These are phyloP conservation scores for Tridacna gigas DNA, from an alignment of 2,888 invertebrate genomes.

Conservation along the genomic window DNA sequence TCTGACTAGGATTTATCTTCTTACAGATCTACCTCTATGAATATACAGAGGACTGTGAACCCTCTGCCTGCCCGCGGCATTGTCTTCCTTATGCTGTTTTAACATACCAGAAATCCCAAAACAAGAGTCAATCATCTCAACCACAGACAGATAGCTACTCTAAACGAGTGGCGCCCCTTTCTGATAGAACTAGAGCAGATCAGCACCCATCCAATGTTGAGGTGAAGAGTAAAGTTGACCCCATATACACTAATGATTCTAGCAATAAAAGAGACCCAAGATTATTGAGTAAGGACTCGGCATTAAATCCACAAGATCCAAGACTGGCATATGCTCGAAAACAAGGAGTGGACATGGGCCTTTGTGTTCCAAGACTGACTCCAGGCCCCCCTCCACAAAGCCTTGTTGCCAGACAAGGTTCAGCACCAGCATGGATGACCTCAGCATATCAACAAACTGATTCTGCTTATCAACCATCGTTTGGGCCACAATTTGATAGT, in stretches of 20 bases:
- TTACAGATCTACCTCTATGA: conserved; percentile 79
- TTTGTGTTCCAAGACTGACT: conserved; percentile 47
- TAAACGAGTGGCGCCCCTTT: conserved; percentile 32
- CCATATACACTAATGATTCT: conserved; percentile 4
- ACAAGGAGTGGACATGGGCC: neutral
- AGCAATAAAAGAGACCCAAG: conserved; percentile 15
- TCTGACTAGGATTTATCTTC: neutral
- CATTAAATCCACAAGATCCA: conserved; percentile 20
- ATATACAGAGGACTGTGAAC: conserved; percentile 78
- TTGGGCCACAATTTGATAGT: conserved; percentile 45
- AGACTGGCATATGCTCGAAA: neutral
- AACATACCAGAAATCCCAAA: conserved; percentile 54
- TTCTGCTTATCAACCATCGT: conserved; percentile 40
- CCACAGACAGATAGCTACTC: conserved; percentile 48
- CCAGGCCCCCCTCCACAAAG: conserved; percentile 33
- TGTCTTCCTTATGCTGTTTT: conserved; percentile 77
- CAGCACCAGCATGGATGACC: neutral
- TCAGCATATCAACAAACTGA: neutral
- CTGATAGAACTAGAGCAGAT: conserved; percentile 21
- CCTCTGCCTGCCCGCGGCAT: conserved; percentile 74
- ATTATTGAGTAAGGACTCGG: neutral
- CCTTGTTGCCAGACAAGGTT: neutral
- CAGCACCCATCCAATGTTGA: conserved; percentile 2
- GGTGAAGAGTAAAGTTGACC: neutral
- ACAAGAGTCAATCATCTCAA: neutral